Evolutionary conservation across 2,888 invertebrate genomes (phyloP).

Genomic region (Habrosyne pyritoides): DNA sequence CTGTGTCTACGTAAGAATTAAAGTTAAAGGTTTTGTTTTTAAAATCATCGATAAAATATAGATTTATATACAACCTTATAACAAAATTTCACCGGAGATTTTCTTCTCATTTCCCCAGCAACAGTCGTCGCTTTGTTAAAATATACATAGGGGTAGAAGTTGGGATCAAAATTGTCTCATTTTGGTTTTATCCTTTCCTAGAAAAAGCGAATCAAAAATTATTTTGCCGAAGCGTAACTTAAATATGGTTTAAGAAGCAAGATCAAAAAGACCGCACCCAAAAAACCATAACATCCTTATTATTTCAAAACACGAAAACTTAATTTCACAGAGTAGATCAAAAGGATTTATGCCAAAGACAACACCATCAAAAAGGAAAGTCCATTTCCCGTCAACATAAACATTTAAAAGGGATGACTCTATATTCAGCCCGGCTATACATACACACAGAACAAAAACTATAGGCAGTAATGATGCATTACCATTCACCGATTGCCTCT

Average conservation of each 20-base stretch:
- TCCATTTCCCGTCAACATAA: conserved; percentile 6
- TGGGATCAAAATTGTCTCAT: neutral
- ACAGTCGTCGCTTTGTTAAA: neutral
- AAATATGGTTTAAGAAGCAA: neutral
- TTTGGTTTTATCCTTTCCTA: neutral
- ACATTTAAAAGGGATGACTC: conserved; percentile 5
- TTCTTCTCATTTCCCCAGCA: conserved; percentile 6
- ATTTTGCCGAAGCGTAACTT: no score
- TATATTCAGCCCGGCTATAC: neutral
- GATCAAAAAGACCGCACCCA: neutral
- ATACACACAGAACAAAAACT: neutral
- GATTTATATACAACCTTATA: neutral
- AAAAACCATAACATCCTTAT: neutral
- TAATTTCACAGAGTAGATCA: neutral
- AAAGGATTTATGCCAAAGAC: neutral
- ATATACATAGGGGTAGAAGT: neutral
- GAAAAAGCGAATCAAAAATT: neutral
- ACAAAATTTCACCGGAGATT: neutral
- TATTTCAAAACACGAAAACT: neutral
- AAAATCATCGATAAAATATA: neutral
- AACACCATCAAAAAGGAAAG: neutral
- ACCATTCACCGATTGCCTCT: conserved; percentile 56
- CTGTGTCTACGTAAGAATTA: no score
- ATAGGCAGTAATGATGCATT: conserved; percentile 32
- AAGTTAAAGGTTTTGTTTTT: no score